Evolutionary conservation across 2,797 vertebrate species (phyloP).

Genomic region (Lagocephalus sceleratus): DNA sequence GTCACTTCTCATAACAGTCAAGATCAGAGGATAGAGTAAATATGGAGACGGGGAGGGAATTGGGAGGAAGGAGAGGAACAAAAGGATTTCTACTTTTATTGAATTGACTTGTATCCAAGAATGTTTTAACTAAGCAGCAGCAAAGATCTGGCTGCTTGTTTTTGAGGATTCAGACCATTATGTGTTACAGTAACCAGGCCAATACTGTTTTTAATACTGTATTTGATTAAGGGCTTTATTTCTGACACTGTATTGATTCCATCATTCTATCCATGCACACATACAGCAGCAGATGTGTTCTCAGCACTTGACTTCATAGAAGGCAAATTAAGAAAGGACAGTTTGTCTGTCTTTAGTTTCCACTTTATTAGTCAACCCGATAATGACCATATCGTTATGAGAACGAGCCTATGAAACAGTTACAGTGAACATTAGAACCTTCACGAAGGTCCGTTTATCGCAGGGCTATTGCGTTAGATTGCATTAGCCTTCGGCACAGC

Average conservation of each 20-base stretch:
- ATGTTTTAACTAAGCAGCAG: too few relatives aligned
- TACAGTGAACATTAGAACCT: not conserved
- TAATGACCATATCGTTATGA: not conserved
- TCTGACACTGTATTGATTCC: too few relatives aligned
- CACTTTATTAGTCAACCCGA: not conserved
- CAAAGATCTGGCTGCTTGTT: too few relatives aligned
- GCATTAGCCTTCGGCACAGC: not conserved
- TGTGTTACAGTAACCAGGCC: too few relatives aligned
- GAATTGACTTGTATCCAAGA: not conserved
- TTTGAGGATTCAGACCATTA: too few relatives aligned
- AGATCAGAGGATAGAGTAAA: slow-evolving; percentile 26
- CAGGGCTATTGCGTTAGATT: not conserved
- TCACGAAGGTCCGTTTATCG: not conserved
- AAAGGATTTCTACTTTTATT: not conserved
- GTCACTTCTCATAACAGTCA: slow-evolving; percentile 67
- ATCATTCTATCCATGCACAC: too few relatives aligned
- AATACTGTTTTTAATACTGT: too few relatives aligned
- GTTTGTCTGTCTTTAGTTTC: not conserved
- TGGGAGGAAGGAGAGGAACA: not conserved
- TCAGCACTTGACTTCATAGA: too few relatives aligned
- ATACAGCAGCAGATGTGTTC: too few relatives aligned
- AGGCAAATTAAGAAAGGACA: too few relatives aligned
- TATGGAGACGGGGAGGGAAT: slow-evolving; percentile 18
- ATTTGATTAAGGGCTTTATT: too few relatives aligned
- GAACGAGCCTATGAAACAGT: not conserved